Evolutionary conservation across 2,113 vertebrate species (phyloP).

Genomic region (Polypterus senegalus): DNA sequence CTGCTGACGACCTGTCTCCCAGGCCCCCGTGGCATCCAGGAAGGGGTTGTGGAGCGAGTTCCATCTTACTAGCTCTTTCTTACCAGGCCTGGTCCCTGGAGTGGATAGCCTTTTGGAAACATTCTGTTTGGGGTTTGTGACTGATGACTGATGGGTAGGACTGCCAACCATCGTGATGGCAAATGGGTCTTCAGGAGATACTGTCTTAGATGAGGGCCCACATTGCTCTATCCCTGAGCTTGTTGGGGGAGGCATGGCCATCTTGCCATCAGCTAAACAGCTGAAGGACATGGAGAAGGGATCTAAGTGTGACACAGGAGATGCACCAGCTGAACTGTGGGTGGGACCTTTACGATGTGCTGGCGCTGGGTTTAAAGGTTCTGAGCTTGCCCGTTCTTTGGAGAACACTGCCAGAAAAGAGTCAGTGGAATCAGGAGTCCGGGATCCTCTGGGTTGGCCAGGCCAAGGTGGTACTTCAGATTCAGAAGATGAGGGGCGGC

Average conservation of each 20-base stretch:
- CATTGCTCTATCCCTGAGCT: constrained; percentile 21
- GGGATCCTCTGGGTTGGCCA: constrained; percentile 5
- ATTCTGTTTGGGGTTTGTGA: too few species aligned
- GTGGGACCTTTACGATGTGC: constrained; percentile 18
- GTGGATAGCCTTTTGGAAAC: constrained; percentile 18
- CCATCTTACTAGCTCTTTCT: constrained; percentile 46
- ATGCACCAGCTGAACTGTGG: constrained; percentile 28
- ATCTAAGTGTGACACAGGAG: constrained; percentile 27
- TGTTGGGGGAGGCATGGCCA: constrained; percentile 28
- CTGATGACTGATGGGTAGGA: constrained; percentile 47
- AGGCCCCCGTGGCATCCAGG: constrained; percentile 23
- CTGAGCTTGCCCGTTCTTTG: constrained; percentile 18
- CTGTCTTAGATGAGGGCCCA: constrained; percentile 36
- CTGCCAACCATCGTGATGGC: constrained; percentile 60
- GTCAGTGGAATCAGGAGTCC: constrained; percentile 50
- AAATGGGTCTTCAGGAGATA: constrained; percentile 46
- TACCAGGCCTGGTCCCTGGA: constrained; percentile 29
- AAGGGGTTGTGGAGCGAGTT: constrained; percentile 57
- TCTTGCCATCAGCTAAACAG: constrained; percentile 27
- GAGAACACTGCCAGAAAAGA: constrained; percentile 43
- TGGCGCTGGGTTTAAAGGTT: constrained; percentile 4
- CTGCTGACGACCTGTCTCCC: constrained; percentile 13
- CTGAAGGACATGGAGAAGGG: constrained; percentile 30
- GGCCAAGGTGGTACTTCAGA: constrained; percentile 42
- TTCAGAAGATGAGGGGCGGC: constrained; percentile 29